Evolutionary conservation across 2,113 vertebrate species (phyloP), one percentile per base, ranked within the genome.

Genomic region (Oncorhynchus nerka): DNA sequence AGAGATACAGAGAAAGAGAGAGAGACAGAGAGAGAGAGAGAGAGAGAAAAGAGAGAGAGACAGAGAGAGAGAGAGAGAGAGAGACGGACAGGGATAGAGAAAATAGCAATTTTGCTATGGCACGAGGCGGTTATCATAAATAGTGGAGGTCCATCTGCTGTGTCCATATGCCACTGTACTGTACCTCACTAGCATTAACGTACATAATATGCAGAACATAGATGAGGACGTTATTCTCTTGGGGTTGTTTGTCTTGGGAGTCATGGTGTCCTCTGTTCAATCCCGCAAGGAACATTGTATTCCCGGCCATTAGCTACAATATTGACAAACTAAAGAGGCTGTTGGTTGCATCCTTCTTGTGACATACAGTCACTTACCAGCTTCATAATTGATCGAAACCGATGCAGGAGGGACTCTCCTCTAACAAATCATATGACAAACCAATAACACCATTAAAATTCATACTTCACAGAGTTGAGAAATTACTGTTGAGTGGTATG

Each of bases 131-230:
- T 34, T 34, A 20, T 15, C 62, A 68, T 34, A 2, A 34, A 34
- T 34, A 34, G 34, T 34, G 34, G 34, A 64, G 82, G 49, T 15
- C 22, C 91, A 92, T 91, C 91, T 84, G 84, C 71, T 2, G 70
- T 22, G 75, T 48, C 82, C 89, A 92, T 85, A 83, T 85, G 86
- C 80, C 76, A 69, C 19, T 0, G 68, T 7, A 28, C 22, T 28
- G 32, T 75, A 30, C 28, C 22, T 62, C 15, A 5, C 19, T 49
- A 24, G 22, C 66, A 77, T 73, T 70, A 77, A 74, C 75, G 75
- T 22, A 51, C 7, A 30, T 45, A 45, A 26, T 57, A 49, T 20
- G 24, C 22, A 77, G 89, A 88, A 15, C 49, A 15, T 16, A 15
- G 49, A 51, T 16, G 11, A 51, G 39, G 39, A 9, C 39, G 0